These are phyloP conservation scores for Ladona fulva DNA, from an alignment of 1,140 invertebrate genomes.

Conservation along the genomic window DNA sequence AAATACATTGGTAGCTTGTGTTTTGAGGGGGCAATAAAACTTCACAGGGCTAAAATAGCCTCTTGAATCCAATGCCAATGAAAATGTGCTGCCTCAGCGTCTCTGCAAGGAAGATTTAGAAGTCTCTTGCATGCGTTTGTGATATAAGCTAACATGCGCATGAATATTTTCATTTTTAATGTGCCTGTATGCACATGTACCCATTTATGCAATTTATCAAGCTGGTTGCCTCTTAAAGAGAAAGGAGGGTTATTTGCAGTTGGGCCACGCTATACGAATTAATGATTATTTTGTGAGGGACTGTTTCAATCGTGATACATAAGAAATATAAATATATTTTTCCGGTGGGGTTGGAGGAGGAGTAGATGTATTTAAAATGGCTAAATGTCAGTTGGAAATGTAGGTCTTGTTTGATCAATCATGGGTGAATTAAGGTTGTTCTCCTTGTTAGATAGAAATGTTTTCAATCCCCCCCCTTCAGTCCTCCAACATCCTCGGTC, in stretches of 20 bases:
- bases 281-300: constrained; percentile 10
- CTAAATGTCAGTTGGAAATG: not conserved
- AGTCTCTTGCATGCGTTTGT: constrained; percentile 8
- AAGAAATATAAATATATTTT: constrained; percentile 6
- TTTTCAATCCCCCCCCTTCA: not conserved
- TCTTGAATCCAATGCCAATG: not conserved
- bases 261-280: constrained; percentile 7
- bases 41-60: not conserved
- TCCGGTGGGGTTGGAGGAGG: not conserved
- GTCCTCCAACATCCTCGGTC: not conserved
- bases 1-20: not conserved
- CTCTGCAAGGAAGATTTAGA: constrained; percentile 9
- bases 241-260: not conserved
- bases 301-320: constrained; percentile 9
- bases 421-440: not conserved
- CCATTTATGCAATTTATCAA: not conserved
- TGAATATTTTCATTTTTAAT: not conserved
- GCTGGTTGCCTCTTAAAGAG: not conserved
- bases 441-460: not conserved
- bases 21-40: not conserved
- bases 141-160: constrained; percentile 2
- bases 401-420: not conserved
- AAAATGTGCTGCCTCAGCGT: not conserved
- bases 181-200: not conserved
- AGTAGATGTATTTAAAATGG: constrained; percentile 2